Evolutionary conservation across 2,113 vertebrate genomes (phyloP), one percentile per base, ranked within the genome.

Genomic region (Ammodytes dubius): DNA sequence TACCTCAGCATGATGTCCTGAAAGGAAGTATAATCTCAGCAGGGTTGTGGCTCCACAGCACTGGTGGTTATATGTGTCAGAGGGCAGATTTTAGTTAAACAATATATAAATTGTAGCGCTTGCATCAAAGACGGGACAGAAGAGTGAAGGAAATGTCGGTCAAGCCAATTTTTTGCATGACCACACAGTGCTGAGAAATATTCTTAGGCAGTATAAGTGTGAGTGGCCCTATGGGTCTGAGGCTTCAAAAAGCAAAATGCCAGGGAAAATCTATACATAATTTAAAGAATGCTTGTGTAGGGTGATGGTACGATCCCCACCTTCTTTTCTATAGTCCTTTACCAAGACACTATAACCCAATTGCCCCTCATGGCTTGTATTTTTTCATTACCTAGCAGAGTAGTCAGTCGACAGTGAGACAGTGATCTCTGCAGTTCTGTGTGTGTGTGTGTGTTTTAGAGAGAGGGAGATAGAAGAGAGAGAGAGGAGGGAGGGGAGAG

Each of bases 1-100:
- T 54, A 52, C 49, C 19, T 73, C n/a, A 7, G 52, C 67, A 6
- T 45, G 6, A 61, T 52, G 40, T 58, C 52, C 27, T 43, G 3
- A 63, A 66, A 73, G 46, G 15, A 79, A 74, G 64, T 39, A 39
- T 11, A 52, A 52, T 14, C 35, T 83, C 79, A 82, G 82, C 87
- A 76, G 42, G 58, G 77, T 70, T 75, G 37, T 61, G 40, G 35
- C 37, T 70, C 60, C 7, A 17, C 35, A 6, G 69, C 14, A 19
- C 19, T 43, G 39, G 10, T 54, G 17, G 10, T 68, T 78, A 83
- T 78, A 74, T n/a, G 70, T 83, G 78, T 58, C 42, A 76, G 61
- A 61, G 53, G 46, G 46, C 17, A 35, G 19, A 42, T 53, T 72
- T 43, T 66, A 77, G 52, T 61, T 80, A 4, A 70, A 43, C 12